These are phyloP conservation scores for Bothrops alternatus DNA, from an alignment of 2,797 vertebrate genomes.

Conservation along the genomic window DNA sequence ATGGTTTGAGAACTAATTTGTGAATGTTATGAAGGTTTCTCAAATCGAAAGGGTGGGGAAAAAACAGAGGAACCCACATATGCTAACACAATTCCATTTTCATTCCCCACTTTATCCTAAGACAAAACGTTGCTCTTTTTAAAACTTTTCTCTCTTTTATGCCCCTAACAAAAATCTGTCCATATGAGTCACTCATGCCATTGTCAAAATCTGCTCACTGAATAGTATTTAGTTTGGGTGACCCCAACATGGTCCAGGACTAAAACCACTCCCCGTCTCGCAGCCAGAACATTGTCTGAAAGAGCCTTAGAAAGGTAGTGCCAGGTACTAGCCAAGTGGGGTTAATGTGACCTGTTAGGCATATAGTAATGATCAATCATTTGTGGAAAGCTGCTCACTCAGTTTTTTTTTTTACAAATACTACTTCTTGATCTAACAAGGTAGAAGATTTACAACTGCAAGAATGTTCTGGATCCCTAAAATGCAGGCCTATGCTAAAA, in stretches of 20 bases:
- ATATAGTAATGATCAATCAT: background rate
- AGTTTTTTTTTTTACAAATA: background rate
- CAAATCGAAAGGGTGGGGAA: background rate
- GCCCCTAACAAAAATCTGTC: background rate
- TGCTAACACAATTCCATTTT: background rate
- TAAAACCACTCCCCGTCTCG: background rate
- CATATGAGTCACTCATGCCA: background rate
- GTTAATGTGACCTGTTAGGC: constrained; percentile 20
- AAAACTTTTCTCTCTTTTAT: background rate
- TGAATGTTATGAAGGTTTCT: background rate
- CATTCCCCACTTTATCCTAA: background rate
- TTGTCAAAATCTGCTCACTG: background rate
- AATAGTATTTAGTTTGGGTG: background rate
- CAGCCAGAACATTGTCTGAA: background rate
- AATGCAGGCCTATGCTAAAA: background rate
- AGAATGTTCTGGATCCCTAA: no score
- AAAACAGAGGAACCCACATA: background rate
- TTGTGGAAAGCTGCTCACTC: background rate
- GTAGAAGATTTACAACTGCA: background rate
- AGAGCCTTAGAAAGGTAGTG: background rate
- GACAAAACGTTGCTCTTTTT: background rate
- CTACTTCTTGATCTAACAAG: background rate
- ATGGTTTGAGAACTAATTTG: background rate
- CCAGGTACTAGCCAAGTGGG: background rate
- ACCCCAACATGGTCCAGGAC: background rate